Evolutionary conservation across 2,113 vertebrate genomes (phyloP), one percentile per base, ranked within the genome.

Genomic region (Cololabis saira): DNA sequence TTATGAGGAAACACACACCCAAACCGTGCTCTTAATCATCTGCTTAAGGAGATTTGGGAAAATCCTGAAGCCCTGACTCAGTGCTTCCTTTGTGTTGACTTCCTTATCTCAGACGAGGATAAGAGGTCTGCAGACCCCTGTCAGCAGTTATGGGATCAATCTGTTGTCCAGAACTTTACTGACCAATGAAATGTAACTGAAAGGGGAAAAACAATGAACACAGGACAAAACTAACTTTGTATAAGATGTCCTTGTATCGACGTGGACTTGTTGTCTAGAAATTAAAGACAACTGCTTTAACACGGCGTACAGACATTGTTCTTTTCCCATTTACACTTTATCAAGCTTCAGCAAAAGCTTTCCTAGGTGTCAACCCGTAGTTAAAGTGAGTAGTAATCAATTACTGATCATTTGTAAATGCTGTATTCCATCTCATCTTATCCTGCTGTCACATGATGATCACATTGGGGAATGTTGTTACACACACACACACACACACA

Each of bases 1-100:
- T 76, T 16, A 56, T 12, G 51, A 57, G 2, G 7, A 3, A 40
- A 4, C 5, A 10, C 24, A 15, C 24, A 67, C 27, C 21, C 16
- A 1, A 69, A 40, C 13, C 14, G 0, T 44, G 67, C n/a, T 52
- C n/a, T 22, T 51, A 1, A 6, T 67, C 43, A 45, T 53, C 52
- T 24, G 55, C 9, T 19, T 60, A 62, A 17, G 7, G 6, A 67
- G 22, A 41, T 40, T 49, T 50, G 4, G 49, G 18, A 75, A 71
- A 73, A 58, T 51, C 44, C 24, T 74, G 70, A 88, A 81, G 53
- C 19, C 30, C 33, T 81, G 77, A 86, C 74, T 85, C 77, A 50
- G 61, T 52, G 49, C 22, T 80, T 81, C 72, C 22, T 70, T 85
- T 83, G 63, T 86, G 57, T 68, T n/a, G 40, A 64, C 68, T 70